A percentile compares a stretch with the other conserved stretches of the same genome.
Evolutionary conservation across 2,797 vertebrate species (phyloP).

Genomic region (Amphiprion clarkii): DNA sequence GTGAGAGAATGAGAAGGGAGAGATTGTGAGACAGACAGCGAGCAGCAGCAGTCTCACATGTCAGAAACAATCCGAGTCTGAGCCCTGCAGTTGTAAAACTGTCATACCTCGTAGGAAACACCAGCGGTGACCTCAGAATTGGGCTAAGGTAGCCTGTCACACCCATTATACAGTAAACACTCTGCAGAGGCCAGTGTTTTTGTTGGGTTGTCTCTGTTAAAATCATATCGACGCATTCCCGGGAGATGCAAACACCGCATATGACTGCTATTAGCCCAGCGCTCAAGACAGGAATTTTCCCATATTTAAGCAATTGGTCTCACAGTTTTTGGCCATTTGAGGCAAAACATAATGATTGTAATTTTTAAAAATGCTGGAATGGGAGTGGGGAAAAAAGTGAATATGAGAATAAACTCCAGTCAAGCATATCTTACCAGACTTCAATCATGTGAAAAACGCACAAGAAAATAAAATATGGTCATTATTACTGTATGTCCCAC

Average conservation of each 20-base stretch:
- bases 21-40: constrained; percentile 48
- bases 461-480: constrained; percentile 37
- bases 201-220: constrained; percentile 66
- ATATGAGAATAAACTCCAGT: constrained; percentile 42
- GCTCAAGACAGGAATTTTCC: constrained; percentile 64
- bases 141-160: constrained; percentile 74
- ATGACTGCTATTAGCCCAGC: constrained; percentile 73
- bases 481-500: constrained; percentile 28
- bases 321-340: constrained; percentile 52
- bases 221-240: constrained; percentile 71
- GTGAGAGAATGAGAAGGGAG: constrained; percentile 20
- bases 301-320: constrained; percentile 66
- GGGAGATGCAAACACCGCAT: constrained; percentile 63
- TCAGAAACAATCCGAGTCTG: constrained; percentile 68
- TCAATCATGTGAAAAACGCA: constrained; percentile 38
- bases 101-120: constrained; percentile 75
- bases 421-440: constrained; percentile 5
- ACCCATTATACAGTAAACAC: constrained; percentile 78
- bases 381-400: neutral
- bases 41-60: constrained; percentile 63
- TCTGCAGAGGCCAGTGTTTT: constrained; percentile 70
- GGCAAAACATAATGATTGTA: constrained; percentile 59
- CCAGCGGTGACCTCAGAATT: constrained; percentile 70
- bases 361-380: constrained; percentile 39
- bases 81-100: constrained; percentile 70